Conservation (phyloP, 2,797 vertebrate genomes). For the Lacerta agilis region DNA sequence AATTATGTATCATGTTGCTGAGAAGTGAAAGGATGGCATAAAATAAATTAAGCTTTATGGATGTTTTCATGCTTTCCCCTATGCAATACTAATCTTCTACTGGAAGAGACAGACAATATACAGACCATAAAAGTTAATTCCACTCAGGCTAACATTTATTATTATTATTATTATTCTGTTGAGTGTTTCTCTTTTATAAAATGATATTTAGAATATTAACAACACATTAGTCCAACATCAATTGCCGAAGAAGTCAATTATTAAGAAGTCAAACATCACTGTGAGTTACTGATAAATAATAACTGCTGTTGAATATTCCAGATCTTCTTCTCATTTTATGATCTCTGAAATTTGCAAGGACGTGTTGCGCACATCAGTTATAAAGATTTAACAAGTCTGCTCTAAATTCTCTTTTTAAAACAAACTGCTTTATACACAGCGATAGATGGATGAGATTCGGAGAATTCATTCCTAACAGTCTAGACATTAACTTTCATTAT, state of each 20-base stretch:
- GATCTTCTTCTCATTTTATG: slow-evolving; percentile 52
- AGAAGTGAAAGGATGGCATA: neutral
- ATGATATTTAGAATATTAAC: slow-evolving; percentile 67
- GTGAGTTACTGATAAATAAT: slow-evolving; percentile 52
- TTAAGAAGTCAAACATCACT: slow-evolving; percentile 61
- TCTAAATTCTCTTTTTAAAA: neutral
- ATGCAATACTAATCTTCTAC: neutral
- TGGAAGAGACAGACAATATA: neutral
- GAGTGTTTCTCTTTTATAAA: slow-evolving; percentile 53
- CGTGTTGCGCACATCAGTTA: neutral
- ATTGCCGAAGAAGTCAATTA: slow-evolving; percentile 51
- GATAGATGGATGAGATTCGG: neutral
- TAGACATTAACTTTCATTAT: neutral
- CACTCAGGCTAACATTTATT: slow-evolving; percentile 11
- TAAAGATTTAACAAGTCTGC: neutral
- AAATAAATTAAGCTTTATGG: neutral
- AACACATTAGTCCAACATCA: slow-evolving; percentile 60
- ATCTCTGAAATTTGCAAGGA: slow-evolving; percentile 48
- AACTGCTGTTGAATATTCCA: slow-evolving; percentile 50
- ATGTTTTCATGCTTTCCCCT: neutral
- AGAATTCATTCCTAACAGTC: neutral
- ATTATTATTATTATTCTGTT: neutral
- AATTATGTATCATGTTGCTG: neutral
- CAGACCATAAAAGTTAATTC: neutral
- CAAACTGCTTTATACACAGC: neutral